Base-by-base conservation (phyloP, 1,140 invertebrate genomes). In the Pomacea maculata region DNA sequence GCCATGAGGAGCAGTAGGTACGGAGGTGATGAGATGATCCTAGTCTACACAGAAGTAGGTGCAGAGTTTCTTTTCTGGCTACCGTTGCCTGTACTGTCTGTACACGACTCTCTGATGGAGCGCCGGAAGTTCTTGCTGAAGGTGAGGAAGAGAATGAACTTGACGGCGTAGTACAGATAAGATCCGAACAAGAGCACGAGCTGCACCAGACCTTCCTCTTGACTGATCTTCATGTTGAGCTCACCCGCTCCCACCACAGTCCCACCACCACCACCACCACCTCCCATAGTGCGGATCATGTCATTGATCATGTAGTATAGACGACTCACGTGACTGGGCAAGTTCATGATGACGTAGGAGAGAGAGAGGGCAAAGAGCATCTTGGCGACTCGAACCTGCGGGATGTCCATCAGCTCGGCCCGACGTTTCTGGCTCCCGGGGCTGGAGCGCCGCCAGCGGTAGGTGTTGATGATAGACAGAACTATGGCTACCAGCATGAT, bases 341-440 rank as follows among this genome's bases (percentile, higher is more conserved):
- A 80, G 79, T 85, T 87, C 79, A 87, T 83, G 10, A 87, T 55
- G 17, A 87, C 75, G 54, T 83, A 83, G 45, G 84, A 83, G 0
- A 82, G 75, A 29, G 86, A 87, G 45, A 87, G 73, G 21, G 84
- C 84, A 57, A 84, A 85, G n/a, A 87, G 80, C 85, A 87, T 85
- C 61, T 84, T 86, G 45, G 85, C 83, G 9, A 86, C 86, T 7
- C 86, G 83, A 21, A 87, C 84, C 68, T 86, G 84, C 19, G 86
- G 84, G 70, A 81, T 72, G 29, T 77, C 81, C 6, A 70, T 68
- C 3, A 73, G 76, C 52, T 83, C 64, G 10, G 25, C 29, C 29
- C 61, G 75, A 29, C 63, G 75, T 63, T 68, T 77, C 52, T 77
- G 75, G 63, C 75, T 77, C 19, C 75, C 75, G 12, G 75, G 75